These are phyloP conservation scores for Chlorospingus flavigularis DNA, from an alignment of 2,797 vertebrate genomes.

Conservation along the genomic window DNA sequence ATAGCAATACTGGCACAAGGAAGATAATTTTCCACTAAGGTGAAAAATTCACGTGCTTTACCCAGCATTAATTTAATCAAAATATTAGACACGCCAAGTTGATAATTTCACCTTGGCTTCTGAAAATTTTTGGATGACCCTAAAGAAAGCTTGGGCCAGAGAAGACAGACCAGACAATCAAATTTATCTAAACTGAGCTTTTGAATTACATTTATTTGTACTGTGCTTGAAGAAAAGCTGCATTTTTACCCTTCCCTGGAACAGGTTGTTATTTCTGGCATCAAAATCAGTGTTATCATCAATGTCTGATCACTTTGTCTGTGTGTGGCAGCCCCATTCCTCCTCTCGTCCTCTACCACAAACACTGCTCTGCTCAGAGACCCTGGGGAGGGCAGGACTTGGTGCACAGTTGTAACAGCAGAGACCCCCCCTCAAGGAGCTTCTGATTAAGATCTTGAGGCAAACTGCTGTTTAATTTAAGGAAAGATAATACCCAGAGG, in stretches of 20 bases:
- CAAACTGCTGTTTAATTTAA: slow-evolving; percentile 1
- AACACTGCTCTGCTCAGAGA: not conserved
- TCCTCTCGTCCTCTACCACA: accelerated
- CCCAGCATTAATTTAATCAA: not conserved
- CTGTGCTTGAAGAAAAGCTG: not conserved
- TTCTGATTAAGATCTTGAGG: not conserved
- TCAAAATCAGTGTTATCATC: not conserved
- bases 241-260: not conserved
- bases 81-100: not conserved
- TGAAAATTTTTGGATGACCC: not conserved
- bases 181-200: not conserved
- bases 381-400: not conserved
- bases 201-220: not conserved
- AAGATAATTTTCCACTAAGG: not conserved
- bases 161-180: not conserved
- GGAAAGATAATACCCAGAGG: not conserved
- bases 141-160: not conserved
- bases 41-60: not conserved
- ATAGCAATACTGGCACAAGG: not conserved
- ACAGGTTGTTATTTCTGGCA: not conserved
- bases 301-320: not conserved
- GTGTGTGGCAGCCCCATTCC: not conserved
- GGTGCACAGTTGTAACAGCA: not conserved
- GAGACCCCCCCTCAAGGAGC: not conserved
- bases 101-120: not conserved